Percentiles rank a stretch among this genome's conserved stretches.
These are phyloP conservation scores for Caenorhabditis sinica DNA, from an alignment of 2,888 invertebrate genomes.

Conservation along the genomic window DNA sequence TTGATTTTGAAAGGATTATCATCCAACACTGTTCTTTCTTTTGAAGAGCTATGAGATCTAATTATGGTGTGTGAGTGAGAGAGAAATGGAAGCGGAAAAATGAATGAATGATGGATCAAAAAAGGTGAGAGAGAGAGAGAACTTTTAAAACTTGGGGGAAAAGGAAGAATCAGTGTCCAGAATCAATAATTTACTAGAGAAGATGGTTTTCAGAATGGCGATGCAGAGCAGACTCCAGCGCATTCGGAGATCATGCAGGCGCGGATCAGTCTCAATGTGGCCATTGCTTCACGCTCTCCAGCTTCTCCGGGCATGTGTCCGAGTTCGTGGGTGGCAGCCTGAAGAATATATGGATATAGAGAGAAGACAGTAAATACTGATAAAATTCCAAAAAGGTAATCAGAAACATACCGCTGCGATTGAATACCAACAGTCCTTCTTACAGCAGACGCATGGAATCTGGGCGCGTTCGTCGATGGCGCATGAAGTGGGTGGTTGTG, in stretches of 20 bases:
- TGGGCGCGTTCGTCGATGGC: constrained; percentile 70
- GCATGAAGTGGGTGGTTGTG: constrained; percentile 63
- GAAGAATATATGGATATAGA: constrained; percentile 33
- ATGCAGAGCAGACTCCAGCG: constrained; percentile 70
- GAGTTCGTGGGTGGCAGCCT: constrained; percentile 82
- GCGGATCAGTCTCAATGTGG: constrained; percentile 81
- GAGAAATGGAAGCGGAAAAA: background rate
- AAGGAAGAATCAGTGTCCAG: constrained; percentile 22
- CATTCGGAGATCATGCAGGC: constrained; percentile 82
- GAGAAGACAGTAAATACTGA: background rate
- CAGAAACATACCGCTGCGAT: constrained; percentile 75
- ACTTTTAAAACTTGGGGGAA: background rate
- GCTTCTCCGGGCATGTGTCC: constrained; percentile 83
- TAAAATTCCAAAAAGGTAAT: too few species aligned
- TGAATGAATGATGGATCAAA: background rate
- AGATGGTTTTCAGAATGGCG: constrained; percentile 45
- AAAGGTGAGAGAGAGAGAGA: background rate
- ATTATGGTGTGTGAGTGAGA: constrained; percentile 4
- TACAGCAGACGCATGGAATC: constrained; percentile 82
- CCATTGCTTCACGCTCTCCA: constrained; percentile 82
- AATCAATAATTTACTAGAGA: constrained; percentile 46
- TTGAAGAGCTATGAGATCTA: constrained; percentile 30
- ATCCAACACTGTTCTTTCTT: constrained; percentile 21
- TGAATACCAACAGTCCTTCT: constrained; percentile 83
- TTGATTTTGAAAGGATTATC: background rate